Conservation (phyloP, 2,113 vertebrate genomes). For the Heterochromis multidens region DNA sequence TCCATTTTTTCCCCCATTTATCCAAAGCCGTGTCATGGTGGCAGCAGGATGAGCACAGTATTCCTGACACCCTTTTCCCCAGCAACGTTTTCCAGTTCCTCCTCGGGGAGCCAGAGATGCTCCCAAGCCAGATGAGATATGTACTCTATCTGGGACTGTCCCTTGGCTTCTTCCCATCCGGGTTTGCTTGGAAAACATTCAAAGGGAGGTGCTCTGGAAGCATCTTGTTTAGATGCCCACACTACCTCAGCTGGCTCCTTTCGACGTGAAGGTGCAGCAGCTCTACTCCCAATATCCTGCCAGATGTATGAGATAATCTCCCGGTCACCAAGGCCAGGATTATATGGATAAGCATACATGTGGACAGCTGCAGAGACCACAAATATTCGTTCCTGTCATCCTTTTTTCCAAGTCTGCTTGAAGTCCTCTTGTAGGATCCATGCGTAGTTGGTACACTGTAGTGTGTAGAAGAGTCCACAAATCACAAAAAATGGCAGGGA, state of each 20-base stretch:
- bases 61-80: too few species aligned
- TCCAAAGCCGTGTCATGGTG: too few species aligned
- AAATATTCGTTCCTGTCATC: not conserved
- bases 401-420: not conserved
- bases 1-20: too few species aligned
- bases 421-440: not conserved
- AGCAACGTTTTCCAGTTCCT: too few species aligned
- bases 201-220: not conserved
- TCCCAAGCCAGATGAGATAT: too few species aligned
- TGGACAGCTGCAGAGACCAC: too few species aligned
- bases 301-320: too few species aligned
- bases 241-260: not conserved
- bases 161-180: not conserved
- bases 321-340: too few species aligned
- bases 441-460: not conserved
- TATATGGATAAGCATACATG: too few species aligned
- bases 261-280: not conserved
- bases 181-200: not conserved
- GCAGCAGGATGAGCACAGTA: too few species aligned
- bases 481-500: not conserved
- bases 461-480: not conserved
- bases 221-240: not conserved
- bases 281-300: not conserved
- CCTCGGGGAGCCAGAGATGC: too few species aligned
- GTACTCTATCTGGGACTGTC: not conserved